A percentile compares a stretch with the other conserved stretches of the same genome.
phyloP scores from a whole-genome alignment of 37 sponge, comb jelly and placozoan genomes.

The Ephydatia muelleri region DNA sequence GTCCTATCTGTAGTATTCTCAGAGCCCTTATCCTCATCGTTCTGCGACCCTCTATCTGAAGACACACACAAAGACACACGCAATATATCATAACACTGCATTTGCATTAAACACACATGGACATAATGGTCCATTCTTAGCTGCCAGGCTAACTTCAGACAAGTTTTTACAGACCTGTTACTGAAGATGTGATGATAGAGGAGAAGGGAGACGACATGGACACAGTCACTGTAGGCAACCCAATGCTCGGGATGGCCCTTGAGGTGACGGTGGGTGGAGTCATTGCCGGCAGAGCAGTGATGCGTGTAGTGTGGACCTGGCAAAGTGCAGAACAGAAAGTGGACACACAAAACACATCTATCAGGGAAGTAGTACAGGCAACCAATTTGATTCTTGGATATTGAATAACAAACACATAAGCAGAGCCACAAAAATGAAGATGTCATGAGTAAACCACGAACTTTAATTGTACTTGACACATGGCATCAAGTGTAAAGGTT shows the following conservation, averaged over 20 bases:
- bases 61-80: neutral
- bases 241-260: neutral
- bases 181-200: neutral
- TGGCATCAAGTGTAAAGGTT: too few relatives aligned
- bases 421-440: too few relatives aligned
- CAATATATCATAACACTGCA: neutral
- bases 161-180: neutral
- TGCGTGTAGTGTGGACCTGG: constrained; percentile 7
- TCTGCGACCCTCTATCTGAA: neutral
- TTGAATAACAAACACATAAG: too few relatives aligned
- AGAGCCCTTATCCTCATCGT: neutral
- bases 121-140: too few relatives aligned
- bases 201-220: neutral
- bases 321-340: too few relatives aligned
- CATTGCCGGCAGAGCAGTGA: neutral
- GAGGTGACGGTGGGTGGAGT: neutral
- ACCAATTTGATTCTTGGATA: too few relatives aligned
- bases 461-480: too few relatives aligned
- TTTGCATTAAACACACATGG: too few relatives aligned
- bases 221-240: neutral
- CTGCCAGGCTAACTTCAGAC: neutral
- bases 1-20: neutral
- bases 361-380: neutral
- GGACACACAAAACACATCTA: too few relatives aligned
- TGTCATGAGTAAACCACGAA: too few relatives aligned